Evolutionary conservation across 2,797 vertebrate genomes (phyloP).

Genomic region (Rhincodon typus): DNA sequence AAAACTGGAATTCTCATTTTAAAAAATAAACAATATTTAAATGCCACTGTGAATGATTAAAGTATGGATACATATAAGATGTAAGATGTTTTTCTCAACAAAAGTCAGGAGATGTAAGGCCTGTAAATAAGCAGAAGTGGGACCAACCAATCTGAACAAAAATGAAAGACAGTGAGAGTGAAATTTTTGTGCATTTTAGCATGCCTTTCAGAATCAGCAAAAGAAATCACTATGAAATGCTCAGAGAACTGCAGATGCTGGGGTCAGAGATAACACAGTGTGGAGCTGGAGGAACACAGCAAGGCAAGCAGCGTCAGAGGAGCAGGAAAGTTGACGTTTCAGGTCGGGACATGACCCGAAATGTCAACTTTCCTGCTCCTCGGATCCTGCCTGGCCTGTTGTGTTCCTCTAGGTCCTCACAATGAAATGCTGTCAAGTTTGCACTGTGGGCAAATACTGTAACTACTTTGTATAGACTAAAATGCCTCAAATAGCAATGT

Average conservation of each 20-base stretch:
- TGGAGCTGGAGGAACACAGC: no score
- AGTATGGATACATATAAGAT: background rate
- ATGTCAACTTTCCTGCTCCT: no score
- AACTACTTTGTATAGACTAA: background rate
- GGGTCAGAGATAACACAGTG: no score
- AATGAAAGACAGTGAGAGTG: background rate
- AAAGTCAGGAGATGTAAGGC: background rate
- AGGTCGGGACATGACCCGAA: no score
- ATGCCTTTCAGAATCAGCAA: background rate
- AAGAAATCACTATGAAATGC: background rate
- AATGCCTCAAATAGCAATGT: background rate
- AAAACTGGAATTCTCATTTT: no score
- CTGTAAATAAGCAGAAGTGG: background rate
- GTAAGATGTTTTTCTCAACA: background rate
- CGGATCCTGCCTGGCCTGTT: no score
- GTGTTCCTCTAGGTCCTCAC: no score
- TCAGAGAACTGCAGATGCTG: no score
- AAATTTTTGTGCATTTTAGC: background rate
- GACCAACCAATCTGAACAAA: background rate
- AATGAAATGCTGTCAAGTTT: background rate
- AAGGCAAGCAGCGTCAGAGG: no score
- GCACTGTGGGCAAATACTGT: background rate
- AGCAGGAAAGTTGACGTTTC: no score
- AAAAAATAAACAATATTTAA: background rate
- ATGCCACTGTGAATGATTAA: background rate